Base-by-base conservation (phyloP, 2,888 invertebrate species). In the Leptinotarsa haldemani region DNA sequence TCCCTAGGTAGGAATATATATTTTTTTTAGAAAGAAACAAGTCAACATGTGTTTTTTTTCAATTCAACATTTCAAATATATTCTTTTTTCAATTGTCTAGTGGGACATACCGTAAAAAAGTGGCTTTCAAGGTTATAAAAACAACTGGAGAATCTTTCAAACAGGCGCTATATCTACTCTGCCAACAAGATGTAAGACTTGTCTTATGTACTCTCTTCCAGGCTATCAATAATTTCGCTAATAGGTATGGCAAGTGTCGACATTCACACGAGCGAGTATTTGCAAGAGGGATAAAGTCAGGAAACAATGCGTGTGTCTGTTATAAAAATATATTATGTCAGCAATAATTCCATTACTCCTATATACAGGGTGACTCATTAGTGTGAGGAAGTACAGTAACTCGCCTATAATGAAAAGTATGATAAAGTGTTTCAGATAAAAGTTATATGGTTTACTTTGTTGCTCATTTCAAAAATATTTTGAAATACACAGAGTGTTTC, bases 251-350 rank as follows among this genome's bases (percentile, higher is more conserved):
- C 81, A 81, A 81, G 78, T 80, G 79, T 50, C 71, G 53, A 71
- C 50, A 70, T 78, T 80, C 80, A 71, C 80, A 80, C 65, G 69
- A 61, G 16, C 13, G 2, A 53, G 68, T 70, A 22, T 64, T 40
- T 79, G 70, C 74, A 72, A 25, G 68, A 73, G 80, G 79, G 71
- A 79, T 73, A 76, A 73, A 69, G 68, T 69, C 73, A 75, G 74
- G 77, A 80, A 79, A 80, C 74, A 78, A 67, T 68, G 69, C 15
- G 22, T 47, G 69, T 73, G 74, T 75, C 74, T 78, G 75, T 80
- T 80, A 80, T 71, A 1, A 82, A 80, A 81, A 81, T 81, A 82
- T 82, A 80, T 80, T 78, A 75, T 78, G 56, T 47, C 68, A 75
- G 74, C 74, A 75, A 71, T 67, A 73, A 75, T 73, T 61, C 66